Base-by-base conservation (phyloP, 2,797 vertebrate species). In the Pseudomugil tenellus region DNA sequence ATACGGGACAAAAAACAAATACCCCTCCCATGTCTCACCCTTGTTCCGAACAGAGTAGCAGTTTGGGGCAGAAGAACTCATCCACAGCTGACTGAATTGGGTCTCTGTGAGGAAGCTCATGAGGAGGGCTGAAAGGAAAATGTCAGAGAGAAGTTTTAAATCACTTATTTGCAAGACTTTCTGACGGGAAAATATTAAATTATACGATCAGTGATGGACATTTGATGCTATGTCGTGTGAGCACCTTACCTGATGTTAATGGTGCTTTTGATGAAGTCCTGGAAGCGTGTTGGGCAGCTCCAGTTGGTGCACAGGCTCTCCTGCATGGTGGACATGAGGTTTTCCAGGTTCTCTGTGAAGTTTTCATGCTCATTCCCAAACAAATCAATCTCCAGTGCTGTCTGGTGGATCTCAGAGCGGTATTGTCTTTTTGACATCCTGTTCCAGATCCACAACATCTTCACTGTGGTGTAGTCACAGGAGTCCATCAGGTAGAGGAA, bases 311-410 rank as follows among this genome's bases (percentile, higher is more conserved):
- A 97, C 70, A 94, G 90, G 83, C 93, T 96, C 89, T 96, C 95
- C 85, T 97, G 96, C n/a, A 95, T 83, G 49, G 94, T 96, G 49
- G 94, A 95, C 96, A 97, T 96, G 58, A 97, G 92, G 87, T 94
- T 94, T 81, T 96, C 95, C 60, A 97, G 91, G 88, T 97, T 97
- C 84, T 95, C 93, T 41, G 96, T 97, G 86, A 97, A 97, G 89
- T 97, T 97, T 63, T 96, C 94, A 12, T 97, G 96, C 82, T 97
- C 96, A n/a, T 97, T 97, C 2, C 96, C 96, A 65, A 97, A 97
- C 72, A 97, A 89, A 86, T 97, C 96, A 14, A 97, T 97, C 85
- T 96, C 93, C 74, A 97, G 81, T 0, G 95, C 95, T 1, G 95
- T 85, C 67, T 93, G 94, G 81, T 94, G 90, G 80, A 97, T 89